These are phyloP conservation scores for Amphiprion ocellaris DNA, from an alignment of 2,113 vertebrate species.

Conservation along the genomic window DNA sequence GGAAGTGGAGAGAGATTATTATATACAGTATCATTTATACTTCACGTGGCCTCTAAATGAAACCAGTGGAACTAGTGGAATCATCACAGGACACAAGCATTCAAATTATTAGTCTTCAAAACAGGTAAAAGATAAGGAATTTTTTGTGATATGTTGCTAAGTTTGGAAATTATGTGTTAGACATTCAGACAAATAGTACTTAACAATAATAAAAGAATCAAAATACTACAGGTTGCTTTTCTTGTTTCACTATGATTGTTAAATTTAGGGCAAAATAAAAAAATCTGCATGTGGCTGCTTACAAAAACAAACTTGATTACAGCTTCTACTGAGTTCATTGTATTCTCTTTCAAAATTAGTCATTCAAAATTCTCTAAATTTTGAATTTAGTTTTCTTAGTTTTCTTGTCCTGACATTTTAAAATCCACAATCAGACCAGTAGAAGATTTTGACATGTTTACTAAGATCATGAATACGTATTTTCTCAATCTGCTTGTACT, in stretches of 20 bases:
- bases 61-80: neutral
- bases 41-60: slow-evolving; percentile 12
- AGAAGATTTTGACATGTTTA: too few relatives aligned
- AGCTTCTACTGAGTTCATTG: neutral
- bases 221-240: neutral
- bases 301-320: slow-evolving; percentile 24
- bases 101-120: neutral
- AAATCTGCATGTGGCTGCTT: neutral
- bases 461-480: neutral
- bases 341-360: neutral
- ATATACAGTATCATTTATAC: slow-evolving; percentile 11
- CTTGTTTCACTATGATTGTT: neutral
- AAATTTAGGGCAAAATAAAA: neutral
- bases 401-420: neutral
- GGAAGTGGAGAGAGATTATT: slow-evolving; percentile 13
- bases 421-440: neutral
- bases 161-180: neutral
- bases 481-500: neutral
- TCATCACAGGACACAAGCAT: neutral
- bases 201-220: neutral
- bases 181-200: neutral
- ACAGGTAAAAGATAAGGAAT: neutral
- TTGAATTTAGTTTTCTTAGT: neutral
- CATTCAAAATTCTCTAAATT: neutral
- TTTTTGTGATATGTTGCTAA: neutral